phyloP scores from a whole-genome alignment of 2,888 invertebrate genomes.

The Conomelus anceps region DNA sequence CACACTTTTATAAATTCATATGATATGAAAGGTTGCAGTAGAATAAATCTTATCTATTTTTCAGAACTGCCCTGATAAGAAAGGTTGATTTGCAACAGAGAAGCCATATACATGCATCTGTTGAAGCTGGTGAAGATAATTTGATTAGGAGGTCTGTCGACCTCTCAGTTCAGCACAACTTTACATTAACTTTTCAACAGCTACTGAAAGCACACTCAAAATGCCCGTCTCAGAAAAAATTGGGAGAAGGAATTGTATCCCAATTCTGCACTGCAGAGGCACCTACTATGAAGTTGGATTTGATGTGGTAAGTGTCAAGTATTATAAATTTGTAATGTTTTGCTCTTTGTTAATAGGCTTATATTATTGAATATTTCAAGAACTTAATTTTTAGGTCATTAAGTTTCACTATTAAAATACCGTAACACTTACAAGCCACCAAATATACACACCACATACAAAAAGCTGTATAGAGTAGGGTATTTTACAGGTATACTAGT shows the following conservation, averaged over 20 bases:
- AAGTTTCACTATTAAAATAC: too few species aligned
- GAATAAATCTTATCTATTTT: background rate
- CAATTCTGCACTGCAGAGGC: conserved; percentile 69
- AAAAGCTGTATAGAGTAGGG: too few species aligned
- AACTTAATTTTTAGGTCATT: too few species aligned
- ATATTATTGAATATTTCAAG: too few species aligned
- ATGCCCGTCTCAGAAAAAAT: conserved; percentile 31
- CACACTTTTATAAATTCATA: background rate
- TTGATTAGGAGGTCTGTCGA: background rate
- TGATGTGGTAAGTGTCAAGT: conserved; percentile 62
- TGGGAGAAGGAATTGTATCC: conserved; percentile 58
- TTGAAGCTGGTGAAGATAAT: background rate
- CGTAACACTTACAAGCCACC: too few species aligned
- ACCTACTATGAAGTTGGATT: conserved; percentile 81
- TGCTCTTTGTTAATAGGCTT: too few species aligned
- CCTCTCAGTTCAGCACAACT: background rate
- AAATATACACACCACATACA: too few species aligned
- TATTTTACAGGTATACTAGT: too few species aligned
- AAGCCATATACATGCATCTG: background rate
- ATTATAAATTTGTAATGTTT: too few species aligned
- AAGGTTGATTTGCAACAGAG: background rate
- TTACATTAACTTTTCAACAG: background rate
- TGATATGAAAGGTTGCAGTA: background rate
- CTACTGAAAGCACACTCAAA: background rate
- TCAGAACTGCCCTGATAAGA: background rate